Conservation (phyloP, 2,888 invertebrate species). For the Aphidoletes aphidimyza region DNA sequence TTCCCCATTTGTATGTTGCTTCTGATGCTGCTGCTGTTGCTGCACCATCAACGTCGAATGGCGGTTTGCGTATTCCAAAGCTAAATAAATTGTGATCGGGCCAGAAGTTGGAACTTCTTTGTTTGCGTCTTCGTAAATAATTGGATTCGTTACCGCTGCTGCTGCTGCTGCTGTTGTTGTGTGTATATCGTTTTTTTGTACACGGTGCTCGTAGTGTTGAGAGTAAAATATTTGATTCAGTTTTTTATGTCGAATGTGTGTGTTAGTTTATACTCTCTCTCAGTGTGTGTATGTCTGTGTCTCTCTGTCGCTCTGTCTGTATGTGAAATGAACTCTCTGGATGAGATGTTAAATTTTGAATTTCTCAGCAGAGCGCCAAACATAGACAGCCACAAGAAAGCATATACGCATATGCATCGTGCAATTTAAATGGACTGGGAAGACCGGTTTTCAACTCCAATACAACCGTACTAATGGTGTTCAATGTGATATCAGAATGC, state of each 20-base stretch:
- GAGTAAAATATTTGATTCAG: constrained; percentile 42
- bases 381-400: not conserved
- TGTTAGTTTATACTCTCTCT: not conserved
- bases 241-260: not conserved
- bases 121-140: constrained; percentile 38
- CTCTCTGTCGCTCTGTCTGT: not conserved
- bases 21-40: not conserved
- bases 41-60: not conserved
- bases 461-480: constrained; percentile 17
- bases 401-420: constrained; percentile 33
- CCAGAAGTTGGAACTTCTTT: constrained; percentile 35
- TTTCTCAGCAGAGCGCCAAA: constrained; percentile 37
- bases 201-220: not conserved
- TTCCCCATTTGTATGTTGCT: not conserved
- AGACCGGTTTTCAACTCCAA: constrained; percentile 18
- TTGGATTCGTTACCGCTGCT: not conserved
- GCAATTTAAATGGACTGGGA: constrained; percentile 51
- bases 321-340: too few relatives aligned
- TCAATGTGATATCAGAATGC: not conserved
- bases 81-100: constrained; percentile 36
- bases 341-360: constrained; percentile 44
- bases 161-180: not conserved
- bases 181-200: not conserved
- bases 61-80: not conserved
- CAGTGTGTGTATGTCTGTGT: too few relatives aligned